These are phyloP conservation scores for Crocidura indochinensis DNA, from an alignment of 2,797 vertebrate genomes.

Conservation along the genomic window DNA sequence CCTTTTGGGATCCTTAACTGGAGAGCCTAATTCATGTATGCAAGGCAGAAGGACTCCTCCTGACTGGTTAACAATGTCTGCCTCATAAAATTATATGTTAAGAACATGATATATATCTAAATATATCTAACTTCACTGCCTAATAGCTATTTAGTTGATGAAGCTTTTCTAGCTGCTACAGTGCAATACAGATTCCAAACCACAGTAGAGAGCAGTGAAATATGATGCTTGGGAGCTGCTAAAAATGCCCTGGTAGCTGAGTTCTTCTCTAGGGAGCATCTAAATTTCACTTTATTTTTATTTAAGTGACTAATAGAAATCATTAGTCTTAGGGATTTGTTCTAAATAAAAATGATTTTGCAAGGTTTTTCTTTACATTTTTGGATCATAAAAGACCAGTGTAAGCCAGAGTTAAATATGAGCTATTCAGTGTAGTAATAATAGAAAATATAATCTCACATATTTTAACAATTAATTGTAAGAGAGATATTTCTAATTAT, in stretches of 20 bases:
- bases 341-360: slow-evolving; percentile 14
- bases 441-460: slow-evolving; percentile 1
- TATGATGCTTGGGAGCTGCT: neutral
- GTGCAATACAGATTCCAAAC: neutral
- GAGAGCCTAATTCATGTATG: neutral
- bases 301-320: slow-evolving; percentile 45
- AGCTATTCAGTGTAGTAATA: neutral
- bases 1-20: slow-evolving; percentile 17
- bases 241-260: slow-evolving; percentile 10
- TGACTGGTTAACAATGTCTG: neutral
- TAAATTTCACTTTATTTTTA: slow-evolving; percentile 47
- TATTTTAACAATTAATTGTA: slow-evolving; percentile 33
- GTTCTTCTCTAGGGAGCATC: slow-evolving; percentile 35
- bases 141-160: neutral
- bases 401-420: slow-evolving; percentile 37
- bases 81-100: neutral
- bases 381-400: slow-evolving; percentile 37
- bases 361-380: slow-evolving; percentile 20
- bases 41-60: slow-evolving; percentile 17
- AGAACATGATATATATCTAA: neutral
- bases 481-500: neutral
- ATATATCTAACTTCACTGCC: neutral
- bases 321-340: slow-evolving; percentile 54
- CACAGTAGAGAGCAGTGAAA: slow-evolving; percentile 25
- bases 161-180: slow-evolving; percentile 14